Conservation (phyloP, 2,797 vertebrate genomes). For the Myotis daubentonii region DNA sequence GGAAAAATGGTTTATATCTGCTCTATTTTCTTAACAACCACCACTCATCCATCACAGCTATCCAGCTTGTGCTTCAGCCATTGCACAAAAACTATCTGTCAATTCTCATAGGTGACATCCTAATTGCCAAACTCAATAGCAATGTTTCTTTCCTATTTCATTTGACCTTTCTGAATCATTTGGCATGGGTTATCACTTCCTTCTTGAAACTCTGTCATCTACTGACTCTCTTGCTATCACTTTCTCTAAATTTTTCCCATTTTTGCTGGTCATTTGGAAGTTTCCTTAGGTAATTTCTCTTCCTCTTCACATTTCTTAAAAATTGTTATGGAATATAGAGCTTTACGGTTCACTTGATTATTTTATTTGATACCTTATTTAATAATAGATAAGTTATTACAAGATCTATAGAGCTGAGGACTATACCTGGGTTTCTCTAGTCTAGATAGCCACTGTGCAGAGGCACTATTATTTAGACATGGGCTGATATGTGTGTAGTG, state of each 20-base stretch:
- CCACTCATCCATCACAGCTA: neutral
- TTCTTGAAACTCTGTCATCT: neutral
- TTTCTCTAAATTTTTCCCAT: neutral
- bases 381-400: neutral
- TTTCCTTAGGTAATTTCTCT: neutral
- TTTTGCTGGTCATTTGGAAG: neutral
- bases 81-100: neutral
- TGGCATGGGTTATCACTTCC: neutral
- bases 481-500: neutral
- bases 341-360: neutral
- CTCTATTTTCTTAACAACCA: constrained; percentile 44
- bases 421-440: neutral
- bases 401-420: neutral
- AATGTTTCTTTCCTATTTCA: neutral
- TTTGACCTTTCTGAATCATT: constrained; percentile 7
- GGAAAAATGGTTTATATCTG: constrained; percentile 50
- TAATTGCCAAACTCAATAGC: neutral
- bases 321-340: neutral
- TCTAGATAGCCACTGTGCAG: neutral
- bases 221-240: neutral
- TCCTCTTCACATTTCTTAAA: neutral
- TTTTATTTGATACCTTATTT: neutral
- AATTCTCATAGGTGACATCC: constrained; percentile 3
- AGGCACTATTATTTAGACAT: neutral
- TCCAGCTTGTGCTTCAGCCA: neutral